Evolutionary conservation across 1,140 invertebrate species (phyloP), one percentile per base, ranked within the genome.

Genomic region (Adelges cooleyi): DNA sequence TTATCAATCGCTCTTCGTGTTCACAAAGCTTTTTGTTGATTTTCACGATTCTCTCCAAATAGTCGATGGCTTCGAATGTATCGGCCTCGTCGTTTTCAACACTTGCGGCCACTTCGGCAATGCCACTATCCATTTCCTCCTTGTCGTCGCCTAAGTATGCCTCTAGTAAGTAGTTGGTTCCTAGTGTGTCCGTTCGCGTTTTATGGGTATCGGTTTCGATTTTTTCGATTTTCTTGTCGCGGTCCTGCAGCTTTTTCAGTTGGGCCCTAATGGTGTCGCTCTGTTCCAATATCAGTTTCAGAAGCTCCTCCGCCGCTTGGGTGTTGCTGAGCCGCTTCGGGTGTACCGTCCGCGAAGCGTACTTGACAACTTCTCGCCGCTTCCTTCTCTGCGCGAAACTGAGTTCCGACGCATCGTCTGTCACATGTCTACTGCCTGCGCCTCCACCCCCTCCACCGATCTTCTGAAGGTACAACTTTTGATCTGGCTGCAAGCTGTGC

Each of bases 101-200:
- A 2, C 65, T 62, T 2, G 56, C 29, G 8, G 44, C 29, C 2
- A 53, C 27, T 18, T 59, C 27, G 10, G 15, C 18, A 17, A 68
- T 52, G 18, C 46, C 51, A n/a, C 40, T 46, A 27, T 54, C 49
- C 5, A 40, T 40, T 42, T 69, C 68, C 15, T 52, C 48, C 25
- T 51, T 67, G 10, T 59, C 54, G 10, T 52, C 48, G 6, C 80
- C 79, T 2, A 90, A 75, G 71, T 90, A 91, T 0, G 87, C 84
- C 72, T 90, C 84, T 2, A 90, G 78, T 17, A 91, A 78, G 73
- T 91, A 91, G 74, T 91, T 88, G 40, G 83, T 83, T 11, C 88
- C 88, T 68, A 87, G 82, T 70, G 86, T 82, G 67, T 84, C 80
- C 73, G 86, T 82, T 46, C 87, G 75, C 1, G 77, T 76, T 25